Conservation (phyloP, 2,888 invertebrate species). For the Eupithecia centaureata region DNA sequence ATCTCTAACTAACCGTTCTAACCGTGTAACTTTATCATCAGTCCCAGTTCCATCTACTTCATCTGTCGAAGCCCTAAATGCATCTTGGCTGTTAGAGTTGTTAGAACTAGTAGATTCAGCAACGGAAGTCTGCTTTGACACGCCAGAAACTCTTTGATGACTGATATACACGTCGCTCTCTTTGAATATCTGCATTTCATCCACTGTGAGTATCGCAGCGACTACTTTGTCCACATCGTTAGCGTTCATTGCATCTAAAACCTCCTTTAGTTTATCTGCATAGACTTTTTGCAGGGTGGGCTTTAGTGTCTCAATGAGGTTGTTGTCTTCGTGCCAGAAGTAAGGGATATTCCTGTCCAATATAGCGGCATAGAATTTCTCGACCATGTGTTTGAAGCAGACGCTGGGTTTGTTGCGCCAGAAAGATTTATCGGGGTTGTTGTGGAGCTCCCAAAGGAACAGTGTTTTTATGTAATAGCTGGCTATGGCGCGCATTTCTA, state of each 20-base stretch:
- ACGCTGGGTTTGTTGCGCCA: conserved; percentile 67
- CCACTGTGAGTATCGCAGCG: conserved; percentile 53
- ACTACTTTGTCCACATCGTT: conserved; percentile 62
- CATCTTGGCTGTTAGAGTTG: neutral
- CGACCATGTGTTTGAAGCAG: conserved; percentile 65
- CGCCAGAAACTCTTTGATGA: conserved; percentile 47
- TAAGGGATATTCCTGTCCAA: conserved; percentile 62
- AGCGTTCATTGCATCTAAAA: conserved; percentile 65
- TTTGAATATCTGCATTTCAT: conserved; percentile 61
- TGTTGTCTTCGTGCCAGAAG: conserved; percentile 69
- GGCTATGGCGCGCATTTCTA: conserved; percentile 72
- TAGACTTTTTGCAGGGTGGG: conserved; percentile 59
- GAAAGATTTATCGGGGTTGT: conserved; percentile 59
- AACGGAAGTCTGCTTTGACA: conserved; percentile 29
- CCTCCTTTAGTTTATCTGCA: conserved; percentile 62
- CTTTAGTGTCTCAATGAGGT: conserved; percentile 66
- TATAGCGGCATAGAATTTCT: conserved; percentile 61
- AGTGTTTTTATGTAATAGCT: conserved; percentile 85
- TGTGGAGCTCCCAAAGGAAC: conserved; percentile 73
- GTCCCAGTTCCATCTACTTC: conserved; percentile 50
- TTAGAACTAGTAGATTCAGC: conserved; percentile 19
- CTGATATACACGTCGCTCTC: conserved; percentile 57
- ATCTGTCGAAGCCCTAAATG: conserved; percentile 41
- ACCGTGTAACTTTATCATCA: conserved; percentile 44
- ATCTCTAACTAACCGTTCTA: conserved; percentile 48